These are phyloP conservation scores for Agrotis segetum DNA, from an alignment of 2,888 invertebrate species.

Conservation along the genomic window DNA sequence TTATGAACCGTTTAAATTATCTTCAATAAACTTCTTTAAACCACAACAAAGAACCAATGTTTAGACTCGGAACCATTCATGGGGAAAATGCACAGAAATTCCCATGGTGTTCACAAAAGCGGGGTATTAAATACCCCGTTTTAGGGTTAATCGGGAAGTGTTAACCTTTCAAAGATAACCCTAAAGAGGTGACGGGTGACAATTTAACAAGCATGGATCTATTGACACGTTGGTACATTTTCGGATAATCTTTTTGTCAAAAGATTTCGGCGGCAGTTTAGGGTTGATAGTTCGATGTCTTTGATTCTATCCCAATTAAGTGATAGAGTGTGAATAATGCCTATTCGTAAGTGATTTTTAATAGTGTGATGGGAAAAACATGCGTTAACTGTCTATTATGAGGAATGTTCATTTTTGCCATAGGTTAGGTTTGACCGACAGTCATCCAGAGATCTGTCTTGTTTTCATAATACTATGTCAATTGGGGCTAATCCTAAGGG, in stretches of 20 bases:
- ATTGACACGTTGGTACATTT: conserved; percentile 74
- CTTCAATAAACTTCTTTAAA: conserved; percentile 70
- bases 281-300: conserved; percentile 44
- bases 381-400: not conserved
- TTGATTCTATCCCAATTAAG: conserved; percentile 51
- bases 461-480: not conserved
- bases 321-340: conserved; percentile 44
- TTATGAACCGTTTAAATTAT: conserved; percentile 69
- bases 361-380: conserved; percentile 31
- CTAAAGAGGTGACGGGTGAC: conserved; percentile 77
- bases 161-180: conserved; percentile 74
- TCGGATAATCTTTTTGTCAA: conserved; percentile 63
- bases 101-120: conserved; percentile 78
- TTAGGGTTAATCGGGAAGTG: conserved; percentile 80
- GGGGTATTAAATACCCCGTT: conserved; percentile 72
- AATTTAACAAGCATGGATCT: conserved; percentile 74
- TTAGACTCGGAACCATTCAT: conserved; percentile 82
- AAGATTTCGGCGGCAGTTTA: conserved; percentile 41
- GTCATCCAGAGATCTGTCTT: not conserved
- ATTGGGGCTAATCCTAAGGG: not conserved
- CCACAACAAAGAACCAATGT: conserved; percentile 82
- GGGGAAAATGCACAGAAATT: conserved; percentile 83
- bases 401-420: not conserved
- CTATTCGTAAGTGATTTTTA: conserved; percentile 49
- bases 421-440: not conserved